Evolutionary conservation across 2,888 invertebrate genomes (phyloP), one percentile per base, ranked within the genome.

Genomic region (Teleiodes luculella): DNA sequence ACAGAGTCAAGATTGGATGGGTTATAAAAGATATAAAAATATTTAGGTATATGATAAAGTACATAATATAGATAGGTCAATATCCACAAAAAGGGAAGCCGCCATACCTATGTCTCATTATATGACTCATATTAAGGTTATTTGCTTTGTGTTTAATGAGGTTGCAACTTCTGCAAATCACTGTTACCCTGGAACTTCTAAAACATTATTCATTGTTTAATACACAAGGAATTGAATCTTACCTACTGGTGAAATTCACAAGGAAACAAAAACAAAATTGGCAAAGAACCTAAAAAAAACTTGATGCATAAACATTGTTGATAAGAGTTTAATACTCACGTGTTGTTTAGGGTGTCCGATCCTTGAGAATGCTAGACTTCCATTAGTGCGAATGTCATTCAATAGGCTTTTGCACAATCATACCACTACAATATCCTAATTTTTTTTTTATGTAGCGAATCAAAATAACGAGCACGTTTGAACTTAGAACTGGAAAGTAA

Each of bases 351-450:
- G 28, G 53, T 55, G 59, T 62, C 57, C 60, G 55, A 47, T 53
- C 52, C 59, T 33, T 57, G 58, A 24, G 48, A 39, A 48, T 48
- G 55, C 39, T 28, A 53, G 10, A 36, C 79, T 82, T 80, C 70
- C 74, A 74, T 72, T 68, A 70, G 65, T 65, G 69, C 66, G 66
- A 71, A 69, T 73, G 68, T 79, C 76, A 76, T 66, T 67, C 67
- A 57, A 61, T 64, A 72, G 67, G 71, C 70, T 74, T 75, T 73
- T 78, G 78, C 79, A 80, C 76, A 76, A 69, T 84, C 82, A 86
- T 85, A 82, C 79, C 74, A 78, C 72, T 68, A 78, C 68, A 78
- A 75, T 73, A 71, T 69, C 71, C 68, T 72, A 70, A 62, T 65
- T 67, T 68, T 69, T 63, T 63, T 62, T 65, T 70, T 68, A 59